Evolutionary conservation across 2,113 vertebrate species (phyloP), one percentile per base, ranked within the genome.

Genomic region (Pholis gunnellus): DNA sequence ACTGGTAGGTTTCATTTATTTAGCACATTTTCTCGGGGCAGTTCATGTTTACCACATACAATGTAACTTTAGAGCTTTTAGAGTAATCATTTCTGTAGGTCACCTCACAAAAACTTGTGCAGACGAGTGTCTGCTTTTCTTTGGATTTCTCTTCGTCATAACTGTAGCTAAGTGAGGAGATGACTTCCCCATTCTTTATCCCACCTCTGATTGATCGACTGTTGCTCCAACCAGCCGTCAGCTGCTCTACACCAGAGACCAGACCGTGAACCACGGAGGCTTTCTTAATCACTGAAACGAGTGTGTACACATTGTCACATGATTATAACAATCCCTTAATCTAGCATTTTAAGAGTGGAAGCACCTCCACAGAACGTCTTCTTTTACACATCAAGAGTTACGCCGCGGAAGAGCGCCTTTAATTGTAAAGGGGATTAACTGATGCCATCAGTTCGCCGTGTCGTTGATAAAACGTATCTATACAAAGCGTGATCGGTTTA

Each of bases 341-440:
- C 48, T 44, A 44, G 18, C 38, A 56, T 76, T 68, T 29, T 72
- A 44, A 57, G 72, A 15, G 44, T 17, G 40, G 31, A 74, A 77
- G 87, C 79, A 74, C 34, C 61, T 46, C 20, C 61, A 71, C 25
- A 44, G 36, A 78, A 72, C 61, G 38, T 79, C 66, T 25, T 31
- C 44, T 63, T 75, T 22, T 75, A 25, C 25, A 46, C 25, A 70
- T 79, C 75, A n/a, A n/a, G 70, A 78, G 52, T 25, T 57, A 48
- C 22, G 50, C 61, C 78, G 54, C 69, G 87, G 88, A 89, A 89
- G 80, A 85, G 66, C 31, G 87, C 56, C 22, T 83, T 82, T 93
- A 88, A 91, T 89, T 91, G 77, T 87, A 75, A 85, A 34, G 69
- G 72, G 79, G 92, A 92, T 94, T 92, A 94, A 87, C 69, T 78